Evolutionary conservation across 2,888 invertebrate species (phyloP), one percentile per base, ranked within the genome.

Genomic region (Drosophila tripunctata): DNA sequence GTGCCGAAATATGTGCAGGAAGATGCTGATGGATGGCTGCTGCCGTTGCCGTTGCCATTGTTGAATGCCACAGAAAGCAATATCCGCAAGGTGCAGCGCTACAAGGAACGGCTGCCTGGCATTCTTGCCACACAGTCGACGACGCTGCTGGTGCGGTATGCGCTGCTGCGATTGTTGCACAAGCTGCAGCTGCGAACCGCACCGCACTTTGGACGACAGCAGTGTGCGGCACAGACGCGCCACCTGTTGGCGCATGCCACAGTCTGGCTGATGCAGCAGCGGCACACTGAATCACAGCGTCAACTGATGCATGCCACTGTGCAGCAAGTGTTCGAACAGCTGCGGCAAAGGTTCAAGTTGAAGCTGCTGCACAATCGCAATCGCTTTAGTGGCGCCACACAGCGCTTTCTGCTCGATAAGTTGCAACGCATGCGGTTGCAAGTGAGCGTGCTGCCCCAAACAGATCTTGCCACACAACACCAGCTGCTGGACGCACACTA

Each of bases 161-260:
- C 62, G 36, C 50, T 48, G 14, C 36, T 78, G 4, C 45, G 85
- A 0, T 31, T 82, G 33, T n/a, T 58, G 43, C 63, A 56, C 3
- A 17, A 21, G 22, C 19, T 74, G 50, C 40, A 41, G 33, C 10
- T 7, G 27, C 35, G 43, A 7, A 40, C 15, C 0, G 0, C 47
- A 22, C 36, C 48, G 0, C 10, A 4, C 4, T 56, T 82, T 8
- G 50, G 47, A 0, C 61, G 63, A 2, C 43, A 40, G n/a, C 24
- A 56, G 8, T 79, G 78, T 6, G 76, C 79, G 6, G 55, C 45
- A 4, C 78, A 82, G 27, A 6, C 60, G 15, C 79, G 83, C 0
- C 33, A 54, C 10, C 43, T 79, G 24, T 22, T 79, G 38, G 55
- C 67, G 19, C 78, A 85, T 6, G 76, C 86, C 2, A 38, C 65